Conservation (phyloP, 2,888 invertebrate species). For the Drosophila buzzatii region DNA sequence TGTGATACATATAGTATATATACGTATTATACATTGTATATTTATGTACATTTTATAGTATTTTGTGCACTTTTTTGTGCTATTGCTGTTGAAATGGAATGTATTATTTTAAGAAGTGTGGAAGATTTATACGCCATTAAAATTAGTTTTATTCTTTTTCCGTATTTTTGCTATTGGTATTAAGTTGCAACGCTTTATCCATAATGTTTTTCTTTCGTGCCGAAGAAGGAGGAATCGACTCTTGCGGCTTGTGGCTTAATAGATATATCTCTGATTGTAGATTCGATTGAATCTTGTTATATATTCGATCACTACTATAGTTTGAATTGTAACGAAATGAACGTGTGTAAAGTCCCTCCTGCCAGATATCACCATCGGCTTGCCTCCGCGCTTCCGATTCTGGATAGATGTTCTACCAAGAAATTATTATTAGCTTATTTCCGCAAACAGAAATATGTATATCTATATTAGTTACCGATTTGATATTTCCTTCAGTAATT, state of each 20-base stretch:
- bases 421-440: neutral
- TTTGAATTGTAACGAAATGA: slow-evolving; percentile 50
- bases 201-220: slow-evolving; percentile 28
- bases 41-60: slow-evolving; percentile 30
- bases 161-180: slow-evolving; percentile 44
- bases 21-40: slow-evolving; percentile 8
- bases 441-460: neutral
- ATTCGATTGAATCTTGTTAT: slow-evolving; percentile 42
- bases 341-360: slow-evolving; percentile 42
- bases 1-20: too few species aligned
- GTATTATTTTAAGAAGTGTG: slow-evolving; percentile 7
- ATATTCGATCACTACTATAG: slow-evolving; percentile 42
- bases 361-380: slow-evolving; percentile 45
- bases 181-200: slow-evolving; percentile 29
- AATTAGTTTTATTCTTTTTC: slow-evolving; percentile 50
- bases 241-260: slow-evolving; percentile 25
- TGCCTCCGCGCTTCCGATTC: slow-evolving; percentile 34
- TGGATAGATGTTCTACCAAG: slow-evolving; percentile 44
- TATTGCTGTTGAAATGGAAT: slow-evolving; percentile 24
- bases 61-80: slow-evolving; percentile 38
- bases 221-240: slow-evolving; percentile 18
- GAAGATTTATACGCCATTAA: slow-evolving; percentile 42
- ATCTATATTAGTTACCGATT: slow-evolving; percentile 41
- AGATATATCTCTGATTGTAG: slow-evolving; percentile 10
- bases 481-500: slow-evolving; percentile 54